A percentile compares a stretch with the other conserved stretches of the same genome.
These are phyloP conservation scores for Apotomis betuletana DNA, from an alignment of 2,888 invertebrate genomes.

Conservation along the genomic window DNA sequence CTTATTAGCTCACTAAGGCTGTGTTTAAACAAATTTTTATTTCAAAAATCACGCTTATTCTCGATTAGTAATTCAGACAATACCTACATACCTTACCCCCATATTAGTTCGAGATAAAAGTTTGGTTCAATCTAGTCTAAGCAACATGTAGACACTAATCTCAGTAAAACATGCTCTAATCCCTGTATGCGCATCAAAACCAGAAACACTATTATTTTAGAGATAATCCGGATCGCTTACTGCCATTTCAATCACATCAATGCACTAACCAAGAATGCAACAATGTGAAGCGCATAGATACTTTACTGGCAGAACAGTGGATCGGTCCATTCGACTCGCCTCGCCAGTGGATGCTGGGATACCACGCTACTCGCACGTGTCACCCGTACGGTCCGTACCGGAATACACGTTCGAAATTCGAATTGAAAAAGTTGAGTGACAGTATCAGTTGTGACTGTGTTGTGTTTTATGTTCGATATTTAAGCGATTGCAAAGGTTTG, in stretches of 20 bases:
- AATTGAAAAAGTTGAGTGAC: slow-evolving; percentile 14
- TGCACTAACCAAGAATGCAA: background rate
- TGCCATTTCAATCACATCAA: too few relatives aligned
- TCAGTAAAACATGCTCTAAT: too few relatives aligned
- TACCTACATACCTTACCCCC: too few relatives aligned
- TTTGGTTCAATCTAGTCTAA: too few relatives aligned
- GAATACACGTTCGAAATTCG: slow-evolving; percentile 10
- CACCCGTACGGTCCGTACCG: background rate
- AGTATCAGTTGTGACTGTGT: slow-evolving; percentile 22
- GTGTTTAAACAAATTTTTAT: too few relatives aligned
- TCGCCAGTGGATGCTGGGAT: slow-evolving; percentile 23
- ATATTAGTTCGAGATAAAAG: too few relatives aligned
- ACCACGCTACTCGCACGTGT: slow-evolving; percentile 17
- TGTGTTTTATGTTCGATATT: slow-evolving; percentile 16
- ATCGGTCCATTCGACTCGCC: slow-evolving; percentile 7
- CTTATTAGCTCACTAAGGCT: too few relatives aligned
- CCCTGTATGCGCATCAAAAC: background rate
- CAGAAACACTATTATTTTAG: background rate
- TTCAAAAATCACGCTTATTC: too few relatives aligned
- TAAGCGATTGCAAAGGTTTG: slow-evolving; percentile 20
- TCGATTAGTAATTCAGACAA: too few relatives aligned
- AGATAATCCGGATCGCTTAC: background rate
- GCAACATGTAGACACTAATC: too few relatives aligned
- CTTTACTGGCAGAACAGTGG: background rate
- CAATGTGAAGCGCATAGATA: background rate